phyloP scores from a whole-genome alignment of 2,888 invertebrate genomes.

The Apamea anceps region DNA sequence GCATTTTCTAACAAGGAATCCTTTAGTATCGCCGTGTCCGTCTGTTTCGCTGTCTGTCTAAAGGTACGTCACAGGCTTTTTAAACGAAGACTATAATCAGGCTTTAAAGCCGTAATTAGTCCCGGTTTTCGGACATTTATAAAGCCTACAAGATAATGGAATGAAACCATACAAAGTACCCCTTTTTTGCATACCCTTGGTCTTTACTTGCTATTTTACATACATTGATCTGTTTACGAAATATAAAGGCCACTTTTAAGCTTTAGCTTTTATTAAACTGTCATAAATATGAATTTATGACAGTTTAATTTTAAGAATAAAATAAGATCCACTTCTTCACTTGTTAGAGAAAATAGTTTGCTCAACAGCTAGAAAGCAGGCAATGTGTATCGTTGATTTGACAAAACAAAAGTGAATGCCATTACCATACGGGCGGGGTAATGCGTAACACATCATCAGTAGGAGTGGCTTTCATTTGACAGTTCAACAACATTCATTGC shows the following conservation, averaged over 20 bases:
- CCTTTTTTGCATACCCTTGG: background rate
- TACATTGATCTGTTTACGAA: background rate
- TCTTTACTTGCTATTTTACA: background rate
- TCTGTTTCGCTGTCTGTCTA: background rate
- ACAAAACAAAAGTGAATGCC: background rate
- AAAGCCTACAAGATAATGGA: background rate
- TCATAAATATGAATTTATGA: too few species aligned
- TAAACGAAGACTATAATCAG: background rate
- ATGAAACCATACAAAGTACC: background rate
- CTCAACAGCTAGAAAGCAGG: background rate
- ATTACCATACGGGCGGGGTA: background rate
- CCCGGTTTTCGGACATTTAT: background rate
- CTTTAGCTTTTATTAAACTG: too few species aligned
- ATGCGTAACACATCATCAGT: too few species aligned
- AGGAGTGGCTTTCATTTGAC: too few species aligned
- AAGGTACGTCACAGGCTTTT: background rate
- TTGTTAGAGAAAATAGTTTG: background rate
- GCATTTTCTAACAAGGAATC: background rate
- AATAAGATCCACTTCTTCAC: background rate
- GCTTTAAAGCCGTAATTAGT: background rate
- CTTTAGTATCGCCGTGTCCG: background rate
- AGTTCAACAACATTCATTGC: too few species aligned
- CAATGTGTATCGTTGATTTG: background rate
- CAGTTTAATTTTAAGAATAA: background rate
- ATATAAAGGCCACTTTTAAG: too few species aligned